Conservation (phyloP, 2,888 invertebrate species). For the Lasius fuliginosus region DNA sequence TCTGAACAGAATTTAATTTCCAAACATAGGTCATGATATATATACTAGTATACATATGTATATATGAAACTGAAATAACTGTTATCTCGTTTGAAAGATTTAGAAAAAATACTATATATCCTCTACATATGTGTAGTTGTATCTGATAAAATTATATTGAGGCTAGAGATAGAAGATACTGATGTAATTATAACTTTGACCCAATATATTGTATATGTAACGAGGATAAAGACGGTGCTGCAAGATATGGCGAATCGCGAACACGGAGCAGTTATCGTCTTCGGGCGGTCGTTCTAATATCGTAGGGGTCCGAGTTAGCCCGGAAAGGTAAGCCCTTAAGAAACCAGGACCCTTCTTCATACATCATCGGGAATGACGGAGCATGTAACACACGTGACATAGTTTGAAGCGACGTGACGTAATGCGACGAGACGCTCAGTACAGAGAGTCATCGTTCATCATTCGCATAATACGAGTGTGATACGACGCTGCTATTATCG, state of each 20-base stretch:
- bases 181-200: conserved; percentile 36
- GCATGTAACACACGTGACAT: conserved; percentile 60
- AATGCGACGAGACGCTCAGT: conserved; percentile 51
- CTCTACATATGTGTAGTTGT: background rate
- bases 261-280: conserved; percentile 23
- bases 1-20: background rate
- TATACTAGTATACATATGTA: background rate
- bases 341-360: conserved; percentile 67
- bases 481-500: conserved; percentile 58
- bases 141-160: conserved; percentile 14
- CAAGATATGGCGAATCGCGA: background rate
- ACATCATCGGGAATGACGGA: conserved; percentile 71
- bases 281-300: conserved; percentile 29
- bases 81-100: conserved; percentile 12
- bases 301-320: background rate
- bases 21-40: background rate
- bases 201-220: background rate
- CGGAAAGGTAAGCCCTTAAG: conserved; percentile 66
- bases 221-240: conserved; percentile 2
- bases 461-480: conserved; percentile 61
- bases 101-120: background rate
- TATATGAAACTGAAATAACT: background rate
- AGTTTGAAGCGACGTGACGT: conserved; percentile 48
- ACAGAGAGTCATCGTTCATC: conserved; percentile 71
- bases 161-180: background rate